A percentile compares a stretch with the other conserved stretches of the same genome.
Evolutionary conservation across 2,888 invertebrate genomes (phyloP).

Genomic region (Diachrysia chrysitis): DNA sequence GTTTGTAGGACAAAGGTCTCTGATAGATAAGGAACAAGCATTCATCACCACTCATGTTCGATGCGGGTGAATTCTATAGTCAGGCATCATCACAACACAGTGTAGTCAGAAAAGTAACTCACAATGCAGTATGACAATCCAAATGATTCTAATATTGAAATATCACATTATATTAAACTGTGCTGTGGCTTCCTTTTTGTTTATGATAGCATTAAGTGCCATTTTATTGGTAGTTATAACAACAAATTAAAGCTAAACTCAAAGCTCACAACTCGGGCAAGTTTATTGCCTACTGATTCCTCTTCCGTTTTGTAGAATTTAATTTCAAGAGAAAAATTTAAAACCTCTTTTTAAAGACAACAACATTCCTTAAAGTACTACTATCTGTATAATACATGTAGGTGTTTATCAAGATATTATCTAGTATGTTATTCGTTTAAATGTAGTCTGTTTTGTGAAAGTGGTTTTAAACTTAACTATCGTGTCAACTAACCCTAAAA

Average conservation of each 20-base stretch:
- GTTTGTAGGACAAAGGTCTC: background rate
- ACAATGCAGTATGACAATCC: background rate
- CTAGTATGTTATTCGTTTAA: background rate
- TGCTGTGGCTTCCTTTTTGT: background rate
- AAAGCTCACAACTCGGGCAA: background rate
- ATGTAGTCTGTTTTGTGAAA: background rate
- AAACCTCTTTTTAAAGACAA: background rate
- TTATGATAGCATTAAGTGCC: background rate
- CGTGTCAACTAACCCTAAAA: conserved; percentile 71
- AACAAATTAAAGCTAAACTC: background rate
- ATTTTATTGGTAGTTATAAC: background rate
- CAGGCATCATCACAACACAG: background rate
- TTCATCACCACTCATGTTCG: conserved; percentile 4
- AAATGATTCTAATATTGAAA: background rate
- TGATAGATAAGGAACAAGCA: conserved; percentile 1
- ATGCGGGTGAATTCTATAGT: background rate
- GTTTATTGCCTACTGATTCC: background rate
- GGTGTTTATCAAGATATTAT: too few relatives aligned
- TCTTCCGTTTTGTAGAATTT: background rate
- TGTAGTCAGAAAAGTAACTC: background rate
- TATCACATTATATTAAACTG: background rate
- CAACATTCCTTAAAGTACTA: too few relatives aligned
- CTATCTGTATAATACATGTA: too few relatives aligned
- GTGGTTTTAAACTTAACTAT: conserved; percentile 54
- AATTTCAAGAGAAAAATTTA: background rate